Conservation (phyloP, 1,140 invertebrate genomes). For the Trichonephila clavata region DNA sequence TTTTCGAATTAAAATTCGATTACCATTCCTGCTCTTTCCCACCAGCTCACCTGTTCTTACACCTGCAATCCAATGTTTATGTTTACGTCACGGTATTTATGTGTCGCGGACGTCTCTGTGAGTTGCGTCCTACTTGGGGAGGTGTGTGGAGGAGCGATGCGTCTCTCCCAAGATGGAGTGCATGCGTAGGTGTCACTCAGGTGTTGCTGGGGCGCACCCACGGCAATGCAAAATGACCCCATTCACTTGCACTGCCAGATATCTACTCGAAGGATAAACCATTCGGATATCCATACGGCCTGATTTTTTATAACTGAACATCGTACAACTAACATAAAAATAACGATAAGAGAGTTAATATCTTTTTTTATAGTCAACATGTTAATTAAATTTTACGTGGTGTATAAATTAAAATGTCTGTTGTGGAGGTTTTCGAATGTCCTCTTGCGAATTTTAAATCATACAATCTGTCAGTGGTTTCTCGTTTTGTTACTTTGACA, state of each 20-base stretch:
- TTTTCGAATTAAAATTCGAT: background rate
- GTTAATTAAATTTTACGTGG: background rate
- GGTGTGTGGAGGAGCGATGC: conserved; percentile 1
- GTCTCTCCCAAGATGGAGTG: conserved; percentile 1
- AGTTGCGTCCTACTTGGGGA: background rate
- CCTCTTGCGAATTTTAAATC: no score
- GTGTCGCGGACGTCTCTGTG: background rate
- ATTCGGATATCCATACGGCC: background rate
- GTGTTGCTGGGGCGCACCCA: conserved; percentile 73
- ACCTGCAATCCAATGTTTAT: conserved; percentile 36
- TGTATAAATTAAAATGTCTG: background rate
- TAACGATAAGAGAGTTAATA: background rate
- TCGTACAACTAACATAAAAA: background rate
- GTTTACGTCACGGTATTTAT: conserved; percentile 47
- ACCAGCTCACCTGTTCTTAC: background rate
- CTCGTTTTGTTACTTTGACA: no score
- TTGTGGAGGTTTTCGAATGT: no score
- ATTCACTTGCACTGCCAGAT: conserved; percentile 57
- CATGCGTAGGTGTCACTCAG: conserved; percentile 65
- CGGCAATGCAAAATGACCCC: conserved; percentile 59
- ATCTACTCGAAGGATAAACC: background rate
- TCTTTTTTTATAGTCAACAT: background rate
- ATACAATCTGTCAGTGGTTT: no score
- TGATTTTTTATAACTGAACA: background rate
- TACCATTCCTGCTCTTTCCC: background rate